These are phyloP conservation scores for Pocillopora verrucosa DNA, from an alignment of 64 coral and sea anemone species.

Conservation along the genomic window DNA sequence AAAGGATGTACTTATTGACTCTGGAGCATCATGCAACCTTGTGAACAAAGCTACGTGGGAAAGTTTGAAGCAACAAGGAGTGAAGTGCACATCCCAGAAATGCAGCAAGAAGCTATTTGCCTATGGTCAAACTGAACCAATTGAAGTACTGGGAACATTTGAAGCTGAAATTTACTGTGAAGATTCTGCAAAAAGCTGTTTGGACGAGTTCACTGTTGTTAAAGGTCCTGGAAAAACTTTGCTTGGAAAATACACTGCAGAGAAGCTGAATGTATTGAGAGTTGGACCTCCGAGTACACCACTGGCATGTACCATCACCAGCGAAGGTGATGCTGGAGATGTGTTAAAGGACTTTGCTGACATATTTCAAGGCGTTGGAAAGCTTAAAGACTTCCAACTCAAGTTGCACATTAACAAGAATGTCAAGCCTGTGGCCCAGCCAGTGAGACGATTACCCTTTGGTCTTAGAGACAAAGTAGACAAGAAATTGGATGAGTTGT, in stretches of 20 bases:
- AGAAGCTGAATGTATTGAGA: conserved; percentile 50
- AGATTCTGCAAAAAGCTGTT: conserved; percentile 15
- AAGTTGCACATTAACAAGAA: conserved; percentile 47
- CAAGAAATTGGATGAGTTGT: conserved; percentile 53
- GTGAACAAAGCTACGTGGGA: conserved; percentile 55
- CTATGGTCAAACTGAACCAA: conserved; percentile 58
- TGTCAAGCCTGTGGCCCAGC: conserved; percentile 47
- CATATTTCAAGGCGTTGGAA: conserved; percentile 44
- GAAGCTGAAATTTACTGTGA: conserved; percentile 40
- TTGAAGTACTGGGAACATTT: conserved; percentile 58
- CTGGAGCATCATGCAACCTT: conserved; percentile 58
- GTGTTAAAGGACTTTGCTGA: conserved; percentile 17
- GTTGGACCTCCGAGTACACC: conserved; percentile 50
- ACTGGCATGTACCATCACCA: conserved; percentile 23
- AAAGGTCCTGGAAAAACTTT: conserved; percentile 42
- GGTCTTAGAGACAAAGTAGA: conserved; percentile 57
- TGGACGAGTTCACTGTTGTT: conserved; percentile 55
- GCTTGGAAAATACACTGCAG: conserved; percentile 49
- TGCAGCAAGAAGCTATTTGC: conserved; percentile 60
- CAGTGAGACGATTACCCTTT: conserved; percentile 53
- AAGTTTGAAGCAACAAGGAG: conserved; percentile 56
- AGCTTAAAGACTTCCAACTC: conserved; percentile 45
- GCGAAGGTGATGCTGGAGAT: conserved; percentile 13
- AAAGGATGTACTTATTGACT: too few species aligned
- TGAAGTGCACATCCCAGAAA: conserved; percentile 36